phyloP scores from a whole-genome alignment of 2,888 invertebrate species.

The Cerceris ruficornis region DNA sequence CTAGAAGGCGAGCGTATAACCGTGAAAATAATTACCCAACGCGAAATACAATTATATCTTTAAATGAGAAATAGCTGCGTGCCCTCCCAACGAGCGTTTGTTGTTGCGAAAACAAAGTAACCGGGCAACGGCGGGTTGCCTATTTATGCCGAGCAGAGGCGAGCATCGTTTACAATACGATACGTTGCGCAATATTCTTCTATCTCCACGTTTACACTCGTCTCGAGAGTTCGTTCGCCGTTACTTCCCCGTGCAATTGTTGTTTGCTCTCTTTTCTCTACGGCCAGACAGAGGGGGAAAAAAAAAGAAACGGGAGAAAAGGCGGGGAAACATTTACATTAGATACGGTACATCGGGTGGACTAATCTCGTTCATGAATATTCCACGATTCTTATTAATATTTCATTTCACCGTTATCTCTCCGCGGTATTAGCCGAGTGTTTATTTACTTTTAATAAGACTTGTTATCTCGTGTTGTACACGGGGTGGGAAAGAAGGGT shows the following conservation, averaged over 20 bases:
- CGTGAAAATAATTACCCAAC: conserved; percentile 30
- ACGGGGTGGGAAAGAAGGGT: no score
- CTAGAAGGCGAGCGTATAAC: not conserved
- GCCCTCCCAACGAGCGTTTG: conserved; percentile 16
- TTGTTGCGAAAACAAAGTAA: conserved; percentile 13
- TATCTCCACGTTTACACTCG: not conserved
- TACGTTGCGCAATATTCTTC: not conserved
- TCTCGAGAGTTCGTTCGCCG: not conserved
- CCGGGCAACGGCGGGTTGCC: not conserved
- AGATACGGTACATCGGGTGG: not conserved
- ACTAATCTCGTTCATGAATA: not conserved
- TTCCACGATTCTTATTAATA: not conserved
- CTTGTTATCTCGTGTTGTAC: no score
- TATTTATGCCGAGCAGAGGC: not conserved
- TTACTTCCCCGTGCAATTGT: not conserved
- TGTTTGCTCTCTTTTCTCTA: not conserved
- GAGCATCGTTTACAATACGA: not conserved
- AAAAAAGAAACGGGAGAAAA: no score
- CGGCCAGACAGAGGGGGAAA: not conserved
- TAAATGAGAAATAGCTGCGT: not conserved
- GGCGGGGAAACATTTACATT: not conserved
- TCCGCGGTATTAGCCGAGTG: not conserved
- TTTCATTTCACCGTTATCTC: not conserved
- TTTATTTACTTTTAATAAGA: not conserved
- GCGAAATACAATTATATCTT: conserved; percentile 9